A percentile compares a stretch with the other conserved stretches of the same genome.
phyloP scores from a whole-genome alignment of 2,113 vertebrate species.

The Salminus brasiliensis region DNA sequence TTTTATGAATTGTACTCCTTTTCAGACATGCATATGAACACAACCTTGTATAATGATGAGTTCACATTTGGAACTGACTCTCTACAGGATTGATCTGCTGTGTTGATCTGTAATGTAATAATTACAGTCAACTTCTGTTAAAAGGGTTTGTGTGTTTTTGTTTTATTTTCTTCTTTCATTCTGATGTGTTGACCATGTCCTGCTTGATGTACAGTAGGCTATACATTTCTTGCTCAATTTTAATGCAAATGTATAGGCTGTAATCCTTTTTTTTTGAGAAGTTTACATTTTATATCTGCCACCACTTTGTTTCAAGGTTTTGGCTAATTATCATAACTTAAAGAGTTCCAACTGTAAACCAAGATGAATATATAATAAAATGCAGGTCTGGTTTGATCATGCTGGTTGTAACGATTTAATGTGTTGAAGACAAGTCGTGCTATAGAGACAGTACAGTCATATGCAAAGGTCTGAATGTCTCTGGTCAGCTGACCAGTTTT shows the following conservation, averaged over 20 bases:
- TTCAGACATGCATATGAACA: neutral
- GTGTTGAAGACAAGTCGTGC: neutral
- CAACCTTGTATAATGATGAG: neutral
- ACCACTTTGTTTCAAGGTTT: conserved; percentile 26
- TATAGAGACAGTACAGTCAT: too few species aligned
- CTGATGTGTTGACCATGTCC: neutral
- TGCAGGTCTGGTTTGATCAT: conserved; percentile 25
- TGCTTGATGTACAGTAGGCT: neutral
- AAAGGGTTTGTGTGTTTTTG: conserved; percentile 19
- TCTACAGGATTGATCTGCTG: neutral
- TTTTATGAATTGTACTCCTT: neutral
- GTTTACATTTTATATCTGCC: conserved; percentile 57
- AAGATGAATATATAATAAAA: conserved; percentile 52
- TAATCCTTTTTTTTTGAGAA: conserved; percentile 37
- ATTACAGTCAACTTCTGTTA: conserved; percentile 29
- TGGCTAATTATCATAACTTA: conserved; percentile 34
- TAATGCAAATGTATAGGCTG: conserved; percentile 30
- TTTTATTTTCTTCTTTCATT: conserved; percentile 5
- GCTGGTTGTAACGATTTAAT: neutral
- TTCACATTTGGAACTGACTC: too few species aligned
- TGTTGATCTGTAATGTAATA: conserved; percentile 40
- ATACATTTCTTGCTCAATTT: conserved; percentile 34
- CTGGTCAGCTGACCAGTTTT: too few species aligned
- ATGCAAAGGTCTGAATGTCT: too few species aligned
- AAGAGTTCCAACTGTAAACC: conserved; percentile 49